These are phyloP conservation scores for Paraescarpia echinospica DNA, from an alignment of 1,140 invertebrate genomes.

Conservation along the genomic window DNA sequence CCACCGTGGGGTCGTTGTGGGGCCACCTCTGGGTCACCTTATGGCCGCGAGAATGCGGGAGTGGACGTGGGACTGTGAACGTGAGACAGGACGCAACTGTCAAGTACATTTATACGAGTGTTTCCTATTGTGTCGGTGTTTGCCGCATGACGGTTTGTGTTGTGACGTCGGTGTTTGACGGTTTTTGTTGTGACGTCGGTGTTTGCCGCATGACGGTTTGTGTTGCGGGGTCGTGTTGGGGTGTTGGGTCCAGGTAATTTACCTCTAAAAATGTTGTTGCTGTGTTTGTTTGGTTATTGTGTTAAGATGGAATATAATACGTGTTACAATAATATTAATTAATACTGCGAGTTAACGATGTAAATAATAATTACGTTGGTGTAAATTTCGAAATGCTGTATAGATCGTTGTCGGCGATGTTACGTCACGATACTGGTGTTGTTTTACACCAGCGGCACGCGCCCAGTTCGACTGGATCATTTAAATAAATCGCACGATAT, in stretches of 20 bases:
- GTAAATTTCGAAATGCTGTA: neutral
- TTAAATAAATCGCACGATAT: neutral
- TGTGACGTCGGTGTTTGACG: too few species aligned
- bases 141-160: neutral
- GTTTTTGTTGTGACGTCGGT: too few species aligned
- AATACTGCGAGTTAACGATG: neutral
- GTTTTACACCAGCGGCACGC: neutral
- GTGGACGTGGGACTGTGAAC: neutral
- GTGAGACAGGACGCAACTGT: too few species aligned
- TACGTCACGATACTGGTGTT: neutral
- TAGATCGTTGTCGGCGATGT: neutral
- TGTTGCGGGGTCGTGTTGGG: neutral
- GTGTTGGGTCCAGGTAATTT: neutral
- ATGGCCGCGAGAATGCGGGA: too few species aligned
- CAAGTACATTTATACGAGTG: neutral
- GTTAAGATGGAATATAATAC: neutral
- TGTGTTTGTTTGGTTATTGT: neutral
- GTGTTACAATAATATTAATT: neutral
- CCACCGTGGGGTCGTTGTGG: neutral
- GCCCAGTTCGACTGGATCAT: neutral
- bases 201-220: neutral
- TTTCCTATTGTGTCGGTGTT: neutral
- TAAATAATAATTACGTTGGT: neutral
- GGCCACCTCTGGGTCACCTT: too few species aligned
- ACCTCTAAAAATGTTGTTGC: neutral